Evolutionary conservation across 2,888 invertebrate species (phyloP).

Genomic region (Hydraecia micacea): DNA sequence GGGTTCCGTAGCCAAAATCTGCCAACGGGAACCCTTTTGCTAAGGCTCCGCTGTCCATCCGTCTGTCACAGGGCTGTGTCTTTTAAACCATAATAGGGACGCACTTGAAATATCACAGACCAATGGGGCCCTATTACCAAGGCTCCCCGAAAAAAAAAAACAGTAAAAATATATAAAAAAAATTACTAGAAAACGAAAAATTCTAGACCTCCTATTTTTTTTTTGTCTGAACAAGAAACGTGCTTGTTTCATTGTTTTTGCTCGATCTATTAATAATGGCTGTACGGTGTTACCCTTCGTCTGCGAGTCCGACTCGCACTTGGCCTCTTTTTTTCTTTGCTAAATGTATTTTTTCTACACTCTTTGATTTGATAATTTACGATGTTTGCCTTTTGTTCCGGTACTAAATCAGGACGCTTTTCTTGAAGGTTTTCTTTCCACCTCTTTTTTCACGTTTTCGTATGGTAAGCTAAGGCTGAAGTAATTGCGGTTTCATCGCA

Average conservation of each 20-base stretch:
- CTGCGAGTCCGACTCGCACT: not conserved
- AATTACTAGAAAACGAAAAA: not conserved
- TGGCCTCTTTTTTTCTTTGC: not conserved
- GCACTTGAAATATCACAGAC: too few relatives aligned
- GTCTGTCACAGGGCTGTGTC: not conserved
- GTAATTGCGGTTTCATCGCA: conserved; percentile 28
- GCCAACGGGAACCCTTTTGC: not conserved
- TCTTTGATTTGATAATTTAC: conserved; percentile 72
- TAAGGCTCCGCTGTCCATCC: not conserved
- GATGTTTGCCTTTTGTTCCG: conserved; percentile 65
- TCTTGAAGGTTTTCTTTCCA: conserved; percentile 23
- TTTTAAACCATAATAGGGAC: not conserved
- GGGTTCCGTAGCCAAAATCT: not conserved
- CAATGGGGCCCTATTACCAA: too few relatives aligned
- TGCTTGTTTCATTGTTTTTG: not conserved
- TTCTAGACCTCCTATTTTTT: not conserved
- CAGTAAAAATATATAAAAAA: not conserved
- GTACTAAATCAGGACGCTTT: conserved; percentile 64
- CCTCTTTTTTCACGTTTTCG: conserved; percentile 37
- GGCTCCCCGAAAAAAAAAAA: not conserved
- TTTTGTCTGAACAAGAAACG: not conserved
- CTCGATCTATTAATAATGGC: not conserved
- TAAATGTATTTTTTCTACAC: conserved; percentile 39
- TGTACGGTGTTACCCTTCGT: not conserved
- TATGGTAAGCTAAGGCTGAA: conserved; percentile 35